Evolutionary conservation across 2,113 vertebrate genomes (phyloP), one percentile per base, ranked within the genome.

Genomic region (Zeus faber): DNA sequence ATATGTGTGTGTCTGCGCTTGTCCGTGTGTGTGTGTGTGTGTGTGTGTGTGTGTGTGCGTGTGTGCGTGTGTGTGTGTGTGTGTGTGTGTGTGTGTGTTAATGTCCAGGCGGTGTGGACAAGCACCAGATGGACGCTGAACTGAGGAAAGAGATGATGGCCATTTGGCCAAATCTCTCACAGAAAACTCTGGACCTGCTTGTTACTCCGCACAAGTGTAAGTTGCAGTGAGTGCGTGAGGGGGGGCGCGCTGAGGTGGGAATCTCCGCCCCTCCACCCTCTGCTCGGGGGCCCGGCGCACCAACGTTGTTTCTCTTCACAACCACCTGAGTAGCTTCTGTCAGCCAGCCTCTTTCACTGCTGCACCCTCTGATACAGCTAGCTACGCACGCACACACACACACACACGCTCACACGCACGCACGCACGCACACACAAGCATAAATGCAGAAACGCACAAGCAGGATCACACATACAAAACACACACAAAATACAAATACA

Each of bases 181-280:
- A 97, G 81, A 98, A 98, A 81, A 93, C 90, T 3, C 79, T 98
- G 74, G 95, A 98, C 81, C 91, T 98, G 73, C 87, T 98, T 71
- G 95, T 98, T 46, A 96, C 95, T 2, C 95, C 95, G 2, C 94
- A 98, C 79, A 96, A 96, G 88, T 92, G 95, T 98, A 92, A 96
- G 94, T 85, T 58, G 55, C 81, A 77, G 72, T 45, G n/a, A 77
- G 70, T 67, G 70, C 58, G 41, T 6, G 41, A 3, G 54, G 10
- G 14, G 16, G 23, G 61, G 69, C 57, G 40, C 67, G 37, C 49
- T 48, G n/a, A 9, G n/a, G 33, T 45, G 65, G 68, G 54, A 35
- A 47, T 16, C 49, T 41, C 31, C 22, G 43, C 53, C 44, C 55
- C 65, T 58, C 54, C 64, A 63, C 74, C 63, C 33, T 23, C 73